These are phyloP conservation scores for Cyprinodon brontotheroides DNA, from an alignment of 2,113 vertebrate species.

Conservation along the genomic window DNA sequence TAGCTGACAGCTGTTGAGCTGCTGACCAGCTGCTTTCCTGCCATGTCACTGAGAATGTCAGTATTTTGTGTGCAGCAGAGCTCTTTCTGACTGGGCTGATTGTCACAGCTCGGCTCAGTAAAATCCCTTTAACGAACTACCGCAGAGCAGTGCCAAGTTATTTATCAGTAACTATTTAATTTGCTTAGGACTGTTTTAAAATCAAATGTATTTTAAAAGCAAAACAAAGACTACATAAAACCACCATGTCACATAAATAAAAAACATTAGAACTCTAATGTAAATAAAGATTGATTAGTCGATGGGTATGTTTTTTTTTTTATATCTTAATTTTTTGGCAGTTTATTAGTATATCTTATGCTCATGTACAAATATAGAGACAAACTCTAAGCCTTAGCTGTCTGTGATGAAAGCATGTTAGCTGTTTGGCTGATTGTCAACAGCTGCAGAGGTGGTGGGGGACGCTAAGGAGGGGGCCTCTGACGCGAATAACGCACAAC, in stretches of 20 bases:
- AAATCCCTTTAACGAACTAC: not conserved
- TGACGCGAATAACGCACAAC: constrained; percentile 28
- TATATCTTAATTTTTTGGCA: not conserved
- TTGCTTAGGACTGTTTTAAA: not conserved
- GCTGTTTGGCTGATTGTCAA: not conserved
- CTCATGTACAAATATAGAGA: not conserved
- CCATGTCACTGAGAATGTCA: not conserved
- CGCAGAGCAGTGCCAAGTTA: not conserved
- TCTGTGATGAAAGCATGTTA: constrained; percentile 1
- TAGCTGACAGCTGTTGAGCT: constrained; percentile 43
- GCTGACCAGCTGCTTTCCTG: constrained; percentile 43
- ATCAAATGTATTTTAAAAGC: not conserved
- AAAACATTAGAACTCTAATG: not conserved
- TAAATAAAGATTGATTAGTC: not conserved
- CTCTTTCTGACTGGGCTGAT: not conserved
- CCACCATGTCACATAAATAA: not conserved
- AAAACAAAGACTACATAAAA: not conserved
- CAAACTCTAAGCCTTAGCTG: not conserved
- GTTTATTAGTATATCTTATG: not conserved
- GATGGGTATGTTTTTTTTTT: not conserved
- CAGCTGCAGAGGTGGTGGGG: constrained; percentile 2
- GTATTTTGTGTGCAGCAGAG: constrained; percentile 21
- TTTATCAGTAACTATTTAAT: not conserved
- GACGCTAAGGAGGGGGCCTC: constrained; percentile 1
- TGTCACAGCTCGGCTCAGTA: not conserved